Percentiles rank a stretch among this genome's conserved stretches.
These are phyloP conservation scores for Ooceraea biroi DNA, from an alignment of 1,140 invertebrate genomes.

Conservation along the genomic window DNA sequence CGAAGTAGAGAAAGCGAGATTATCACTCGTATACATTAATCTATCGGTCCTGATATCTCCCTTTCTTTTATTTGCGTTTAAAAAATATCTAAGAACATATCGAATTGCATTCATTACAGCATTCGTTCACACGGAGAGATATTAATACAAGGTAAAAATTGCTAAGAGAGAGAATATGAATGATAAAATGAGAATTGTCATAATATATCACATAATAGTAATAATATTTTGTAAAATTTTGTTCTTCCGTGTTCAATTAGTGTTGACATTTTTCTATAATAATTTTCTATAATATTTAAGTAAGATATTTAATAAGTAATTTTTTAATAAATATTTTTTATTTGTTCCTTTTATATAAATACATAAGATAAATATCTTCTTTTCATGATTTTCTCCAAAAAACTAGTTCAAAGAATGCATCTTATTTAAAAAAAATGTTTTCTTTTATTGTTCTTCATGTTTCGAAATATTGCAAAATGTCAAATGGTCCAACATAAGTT, in stretches of 20 bases:
- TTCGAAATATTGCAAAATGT: conserved; percentile 20
- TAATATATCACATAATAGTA: no score
- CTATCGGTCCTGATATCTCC: conserved; percentile 20
- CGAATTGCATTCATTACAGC: neutral
- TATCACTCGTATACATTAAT: conserved; percentile 30
- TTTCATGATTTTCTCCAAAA: neutral
- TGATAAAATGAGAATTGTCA: neutral
- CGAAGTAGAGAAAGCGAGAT: conserved; percentile 10
- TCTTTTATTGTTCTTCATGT: neutral
- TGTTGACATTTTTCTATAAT: no score
- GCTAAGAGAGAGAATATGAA: neutral
- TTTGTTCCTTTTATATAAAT: neutral
- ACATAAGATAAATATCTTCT: neutral
- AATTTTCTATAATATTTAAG: no score
- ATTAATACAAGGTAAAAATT: neutral
- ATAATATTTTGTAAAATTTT: no score
- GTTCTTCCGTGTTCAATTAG: no score
- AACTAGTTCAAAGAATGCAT: neutral
- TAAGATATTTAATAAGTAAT: neutral
- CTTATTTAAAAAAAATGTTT: neutral
- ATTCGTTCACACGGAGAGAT: neutral
- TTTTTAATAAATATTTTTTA: neutral
- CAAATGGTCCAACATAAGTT: neutral
- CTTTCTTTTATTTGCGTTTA: conserved; percentile 18
- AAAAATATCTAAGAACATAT: conserved; percentile 7